Percentiles rank a stretch among this genome's conserved stretches.
phyloP scores from a whole-genome alignment of 2,113 vertebrate species.

The Cyphomyrus plagiostoma region DNA sequence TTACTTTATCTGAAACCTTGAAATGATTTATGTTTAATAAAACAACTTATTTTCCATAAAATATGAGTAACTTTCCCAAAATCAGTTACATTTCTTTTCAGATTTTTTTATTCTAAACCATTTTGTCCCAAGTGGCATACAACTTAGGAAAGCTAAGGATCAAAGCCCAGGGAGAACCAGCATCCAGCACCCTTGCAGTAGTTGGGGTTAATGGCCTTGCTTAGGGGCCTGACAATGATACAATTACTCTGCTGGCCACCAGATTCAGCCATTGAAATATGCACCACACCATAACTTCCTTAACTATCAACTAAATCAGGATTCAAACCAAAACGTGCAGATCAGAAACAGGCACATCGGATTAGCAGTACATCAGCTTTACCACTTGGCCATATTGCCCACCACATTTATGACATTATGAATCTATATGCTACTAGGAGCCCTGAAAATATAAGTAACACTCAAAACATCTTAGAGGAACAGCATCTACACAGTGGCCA shows the following conservation, averaged over 20 bases:
- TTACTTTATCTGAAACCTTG: not conserved
- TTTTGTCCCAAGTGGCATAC: not conserved
- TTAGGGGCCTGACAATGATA: not conserved
- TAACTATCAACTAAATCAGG: not conserved
- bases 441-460: not conserved
- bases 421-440: not conserved
- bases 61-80: not conserved
- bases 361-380: not conserved
- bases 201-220: not conserved
- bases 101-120: not conserved
- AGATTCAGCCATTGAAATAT: not conserved
- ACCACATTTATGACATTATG: not conserved
- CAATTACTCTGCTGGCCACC: not conserved
- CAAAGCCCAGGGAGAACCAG: not conserved
- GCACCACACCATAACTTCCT: not conserved
- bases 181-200: not conserved
- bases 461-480: not conserved
- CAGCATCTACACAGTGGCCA: not conserved
- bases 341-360: not conserved
- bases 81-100: not conserved
- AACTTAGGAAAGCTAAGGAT: not conserved
- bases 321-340: not conserved
- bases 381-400: not conserved
- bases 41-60: not conserved
- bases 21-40: not conserved